Evolutionary conservation across 2,113 vertebrate species (phyloP).

Genomic region (Machaerirhynchus nigripectus): DNA sequence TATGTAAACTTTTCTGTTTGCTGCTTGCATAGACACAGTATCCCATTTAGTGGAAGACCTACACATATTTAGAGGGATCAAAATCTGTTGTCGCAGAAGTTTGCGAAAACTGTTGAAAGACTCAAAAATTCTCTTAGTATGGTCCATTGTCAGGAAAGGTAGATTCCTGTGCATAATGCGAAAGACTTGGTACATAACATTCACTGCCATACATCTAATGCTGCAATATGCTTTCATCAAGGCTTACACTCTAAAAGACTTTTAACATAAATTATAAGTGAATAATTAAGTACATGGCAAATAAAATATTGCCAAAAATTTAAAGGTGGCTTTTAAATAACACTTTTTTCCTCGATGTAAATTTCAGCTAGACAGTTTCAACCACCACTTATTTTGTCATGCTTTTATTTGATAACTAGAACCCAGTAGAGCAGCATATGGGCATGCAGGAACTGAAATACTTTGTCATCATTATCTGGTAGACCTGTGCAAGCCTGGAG

Average conservation of each 20-base stretch:
- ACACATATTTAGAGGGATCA: not conserved
- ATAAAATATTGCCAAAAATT: constrained; percentile 18
- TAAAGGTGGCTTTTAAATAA: constrained; percentile 35
- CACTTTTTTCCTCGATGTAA: constrained; percentile 20
- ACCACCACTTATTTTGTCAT: constrained; percentile 57
- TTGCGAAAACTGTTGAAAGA: not conserved
- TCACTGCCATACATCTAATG: not conserved
- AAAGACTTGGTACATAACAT: not conserved
- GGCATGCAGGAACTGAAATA: constrained; percentile 85
- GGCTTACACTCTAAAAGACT: constrained; percentile 58
- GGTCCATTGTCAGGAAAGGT: not conserved
- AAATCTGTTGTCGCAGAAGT: not conserved
- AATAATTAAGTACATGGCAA: constrained; percentile 39
- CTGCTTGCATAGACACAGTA: not conserved
- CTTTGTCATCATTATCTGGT: constrained; percentile 81
- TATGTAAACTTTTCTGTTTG: not conserved
- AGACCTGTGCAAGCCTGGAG: constrained; percentile 75
- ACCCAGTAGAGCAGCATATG: constrained; percentile 61
- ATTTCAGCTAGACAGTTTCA: constrained; percentile 65
- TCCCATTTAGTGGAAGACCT: not conserved
- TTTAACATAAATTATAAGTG: constrained; percentile 68
- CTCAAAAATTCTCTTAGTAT: not conserved
- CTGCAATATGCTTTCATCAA: not conserved
- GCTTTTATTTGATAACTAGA: constrained; percentile 73
- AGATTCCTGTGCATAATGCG: not conserved